Percentiles rank a stretch among this genome's conserved stretches.
Evolutionary conservation across 2,113 vertebrate genomes (phyloP).

Genomic region (Tyrannus savana): DNA sequence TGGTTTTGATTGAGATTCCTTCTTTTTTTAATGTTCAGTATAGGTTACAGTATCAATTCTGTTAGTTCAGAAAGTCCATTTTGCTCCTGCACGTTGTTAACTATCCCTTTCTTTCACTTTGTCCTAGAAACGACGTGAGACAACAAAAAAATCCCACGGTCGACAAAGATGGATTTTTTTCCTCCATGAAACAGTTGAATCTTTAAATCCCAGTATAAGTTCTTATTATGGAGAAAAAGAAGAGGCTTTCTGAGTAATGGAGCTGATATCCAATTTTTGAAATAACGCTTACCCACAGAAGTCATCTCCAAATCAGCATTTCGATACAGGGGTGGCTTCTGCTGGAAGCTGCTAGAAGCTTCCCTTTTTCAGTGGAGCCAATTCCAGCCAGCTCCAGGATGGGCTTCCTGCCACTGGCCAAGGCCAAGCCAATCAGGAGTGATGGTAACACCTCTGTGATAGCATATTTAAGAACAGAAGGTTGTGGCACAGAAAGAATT

Average conservation of each 20-base stretch:
- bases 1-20: background rate
- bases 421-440: no score
- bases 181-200: background rate
- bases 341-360: no score
- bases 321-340: no score
- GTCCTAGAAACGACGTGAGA: background rate
- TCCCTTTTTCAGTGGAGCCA: no score
- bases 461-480: no score
- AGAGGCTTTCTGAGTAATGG: fast-evolving
- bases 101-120: background rate
- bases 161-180: background rate
- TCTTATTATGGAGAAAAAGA: background rate
- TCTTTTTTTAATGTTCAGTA: background rate
- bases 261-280: background rate
- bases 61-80: background rate
- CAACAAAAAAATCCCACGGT: background rate
- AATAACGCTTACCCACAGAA: background rate
- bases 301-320: background rate
- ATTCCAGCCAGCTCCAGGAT: no score
- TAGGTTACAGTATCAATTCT: background rate
- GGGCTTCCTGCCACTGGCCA: no score
- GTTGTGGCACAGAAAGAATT: no score
- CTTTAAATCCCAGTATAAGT: background rate
- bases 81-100: background rate
- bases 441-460: no score